Evolutionary conservation across 2,888 invertebrate species (phyloP), one percentile per base, ranked within the genome.

Genomic region (Emesis russula): DNA sequence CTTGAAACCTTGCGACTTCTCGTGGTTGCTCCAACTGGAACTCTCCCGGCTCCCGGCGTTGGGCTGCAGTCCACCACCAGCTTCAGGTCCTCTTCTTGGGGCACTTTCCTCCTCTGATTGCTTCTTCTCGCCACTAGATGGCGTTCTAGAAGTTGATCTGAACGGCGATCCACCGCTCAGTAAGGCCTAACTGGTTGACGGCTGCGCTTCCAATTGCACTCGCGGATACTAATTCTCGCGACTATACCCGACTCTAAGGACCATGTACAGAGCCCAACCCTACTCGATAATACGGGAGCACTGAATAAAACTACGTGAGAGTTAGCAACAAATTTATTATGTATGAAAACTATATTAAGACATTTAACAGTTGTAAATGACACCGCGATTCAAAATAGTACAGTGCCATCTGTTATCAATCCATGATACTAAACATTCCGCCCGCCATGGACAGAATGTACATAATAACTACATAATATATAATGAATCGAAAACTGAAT

Each of bases 21-120:
- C 15, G 0, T 15, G 68, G 33, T 13, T 68, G 31, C 33, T 33
- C 15, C 0, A 5, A 1, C 68, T 33, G 5, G 33, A 68, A 68
- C 68, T 68, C 68, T 68, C 15, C 18, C 68, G 15, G 68, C 68
- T 68, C 68, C 68, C n/a, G n/a, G n/a, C n/a, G 68, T 68, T 68
- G 33, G 68, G 68, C 68, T 68, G 66, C 66, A 66, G 58, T 66
- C 66, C 31, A 66, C 66, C 66, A 58, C 66, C 66, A 66, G 66
- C 13, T 31, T 68, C 68, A 33, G 68, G 33, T 33, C 13, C 68
- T 5, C 68, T 68, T 33, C 68, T 15, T 68, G 13, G 31, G 33
- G 33, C 15, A 68, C 68, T 15, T 33, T 68, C 15, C 68, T 33
- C 33, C 68, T 18, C 58, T 58, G 58, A 6, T 7, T 58, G 58